Percentiles rank a stretch among this genome's conserved stretches.
phyloP scores from a whole-genome alignment of 2,797 vertebrate species.

The Enteromius argenteus region DNA sequence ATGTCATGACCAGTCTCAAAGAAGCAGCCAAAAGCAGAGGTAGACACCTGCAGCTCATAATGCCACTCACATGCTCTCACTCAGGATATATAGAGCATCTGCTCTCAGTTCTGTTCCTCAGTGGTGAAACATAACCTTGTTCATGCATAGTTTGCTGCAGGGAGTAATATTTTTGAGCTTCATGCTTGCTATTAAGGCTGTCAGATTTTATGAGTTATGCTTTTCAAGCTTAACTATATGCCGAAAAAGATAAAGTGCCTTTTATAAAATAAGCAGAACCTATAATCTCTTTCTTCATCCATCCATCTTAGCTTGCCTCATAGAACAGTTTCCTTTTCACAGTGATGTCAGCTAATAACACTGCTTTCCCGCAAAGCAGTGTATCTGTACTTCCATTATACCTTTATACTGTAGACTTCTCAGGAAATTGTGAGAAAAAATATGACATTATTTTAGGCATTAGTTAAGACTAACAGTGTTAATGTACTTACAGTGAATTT shows the following conservation, averaged over 20 bases:
- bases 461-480: too few relatives aligned
- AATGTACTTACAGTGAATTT: too few relatives aligned
- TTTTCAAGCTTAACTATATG: constrained; percentile 45
- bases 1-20: constrained; percentile 87
- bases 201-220: constrained; percentile 50
- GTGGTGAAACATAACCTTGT: neutral
- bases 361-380: too few relatives aligned
- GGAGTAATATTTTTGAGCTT: constrained; percentile 53
- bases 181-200: constrained; percentile 56
- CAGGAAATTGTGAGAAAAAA: too few relatives aligned
- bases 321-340: neutral
- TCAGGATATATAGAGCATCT: constrained; percentile 18
- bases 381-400: too few relatives aligned
- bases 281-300: neutral
- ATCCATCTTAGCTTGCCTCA: neutral
- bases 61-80: constrained; percentile 22
- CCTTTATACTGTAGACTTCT: too few relatives aligned
- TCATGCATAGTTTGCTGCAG: constrained; percentile 28
- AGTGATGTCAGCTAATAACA: too few relatives aligned
- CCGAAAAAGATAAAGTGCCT: constrained; percentile 44
- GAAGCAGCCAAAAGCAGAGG: constrained; percentile 94
- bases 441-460: too few relatives aligned
- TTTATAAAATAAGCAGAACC: constrained; percentile 53
- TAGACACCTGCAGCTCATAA: constrained; percentile 70
- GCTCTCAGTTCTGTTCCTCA: constrained; percentile 22